These are phyloP conservation scores for Micrastur ruficollis DNA, from an alignment of 2,797 vertebrate genomes.

Conservation along the genomic window DNA sequence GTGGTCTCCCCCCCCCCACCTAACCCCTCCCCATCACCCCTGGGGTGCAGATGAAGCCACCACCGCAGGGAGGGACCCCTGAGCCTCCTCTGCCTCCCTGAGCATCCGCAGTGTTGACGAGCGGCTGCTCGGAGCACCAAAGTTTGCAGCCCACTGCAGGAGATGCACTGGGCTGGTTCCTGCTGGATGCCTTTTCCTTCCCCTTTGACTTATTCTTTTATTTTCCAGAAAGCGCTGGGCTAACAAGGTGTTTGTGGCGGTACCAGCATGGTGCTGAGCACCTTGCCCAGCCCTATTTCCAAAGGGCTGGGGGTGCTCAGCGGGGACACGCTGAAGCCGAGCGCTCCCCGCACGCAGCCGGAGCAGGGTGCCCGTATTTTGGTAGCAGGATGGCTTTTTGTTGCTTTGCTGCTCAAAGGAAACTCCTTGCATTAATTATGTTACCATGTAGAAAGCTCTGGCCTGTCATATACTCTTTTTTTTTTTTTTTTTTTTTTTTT, in stretches of 20 bases:
- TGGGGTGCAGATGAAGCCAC: accelerated
- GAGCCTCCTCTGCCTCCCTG: accelerated
- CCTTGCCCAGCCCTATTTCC: accelerated
- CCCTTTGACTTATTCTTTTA: accelerated
- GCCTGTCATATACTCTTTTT: constrained; percentile 4
- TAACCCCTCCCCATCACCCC: not conserved
- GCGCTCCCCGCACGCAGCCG: accelerated
- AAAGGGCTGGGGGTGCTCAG: not conserved
- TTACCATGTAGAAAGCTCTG: constrained; percentile 9
- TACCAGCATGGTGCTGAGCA: not conserved
- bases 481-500: not conserved
- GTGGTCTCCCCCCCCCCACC: not conserved
- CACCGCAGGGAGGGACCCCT: not conserved
- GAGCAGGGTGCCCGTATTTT: not conserved
- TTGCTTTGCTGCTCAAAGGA: not conserved
- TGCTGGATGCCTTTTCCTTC: not conserved
- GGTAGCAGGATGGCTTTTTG: not conserved
- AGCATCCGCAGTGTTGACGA: accelerated
- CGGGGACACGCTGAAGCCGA: accelerated
- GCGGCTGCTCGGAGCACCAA: accelerated
- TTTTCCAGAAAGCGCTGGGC: accelerated
- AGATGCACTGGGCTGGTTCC: not conserved
- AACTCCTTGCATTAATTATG: constrained; percentile 31
- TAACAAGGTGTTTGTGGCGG: accelerated
- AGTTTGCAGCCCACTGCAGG: accelerated